Evolutionary conservation across 2,888 invertebrate species (phyloP).

Genomic region (Hypercompe scribonia): DNA sequence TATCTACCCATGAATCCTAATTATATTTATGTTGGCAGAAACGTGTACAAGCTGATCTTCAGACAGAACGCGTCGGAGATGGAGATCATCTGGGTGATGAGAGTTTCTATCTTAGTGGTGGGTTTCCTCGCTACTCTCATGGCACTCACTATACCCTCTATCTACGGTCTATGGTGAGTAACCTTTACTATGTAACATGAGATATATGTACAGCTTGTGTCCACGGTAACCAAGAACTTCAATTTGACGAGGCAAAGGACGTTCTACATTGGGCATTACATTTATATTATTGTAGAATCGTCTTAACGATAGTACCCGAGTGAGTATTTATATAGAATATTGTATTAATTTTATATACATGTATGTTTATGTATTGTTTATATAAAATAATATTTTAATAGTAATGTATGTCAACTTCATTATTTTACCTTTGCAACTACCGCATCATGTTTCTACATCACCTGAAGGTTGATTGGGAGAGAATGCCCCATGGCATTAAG

Average conservation of each 20-base stretch:
- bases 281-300: too few relatives aligned
- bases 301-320: too few relatives aligned
- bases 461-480: too few relatives aligned
- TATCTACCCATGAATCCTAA: not conserved
- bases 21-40: slow-evolving; percentile 81
- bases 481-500: too few relatives aligned
- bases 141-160: slow-evolving; percentile 98
- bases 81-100: slow-evolving; percentile 99
- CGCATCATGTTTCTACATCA: too few relatives aligned
- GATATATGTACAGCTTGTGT: not conserved
- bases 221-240: not conserved
- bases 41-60: slow-evolving; percentile 99
- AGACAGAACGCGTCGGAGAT: slow-evolving; percentile 98
- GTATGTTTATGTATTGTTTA: too few relatives aligned
- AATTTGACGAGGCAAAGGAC: not conserved
- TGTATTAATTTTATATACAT: too few relatives aligned
- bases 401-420: too few relatives aligned
- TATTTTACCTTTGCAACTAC: too few relatives aligned
- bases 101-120: slow-evolving; percentile 95
- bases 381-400: too few relatives aligned
- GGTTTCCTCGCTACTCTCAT: slow-evolving; percentile 97
- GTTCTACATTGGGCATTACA: too few relatives aligned
- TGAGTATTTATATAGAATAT: too few relatives aligned
- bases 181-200: not conserved
- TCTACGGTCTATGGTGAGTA: slow-evolving; percentile 97